These are phyloP conservation scores for Clitarchus hookeri DNA, from an alignment of 2,888 invertebrate genomes.

Conservation along the genomic window DNA sequence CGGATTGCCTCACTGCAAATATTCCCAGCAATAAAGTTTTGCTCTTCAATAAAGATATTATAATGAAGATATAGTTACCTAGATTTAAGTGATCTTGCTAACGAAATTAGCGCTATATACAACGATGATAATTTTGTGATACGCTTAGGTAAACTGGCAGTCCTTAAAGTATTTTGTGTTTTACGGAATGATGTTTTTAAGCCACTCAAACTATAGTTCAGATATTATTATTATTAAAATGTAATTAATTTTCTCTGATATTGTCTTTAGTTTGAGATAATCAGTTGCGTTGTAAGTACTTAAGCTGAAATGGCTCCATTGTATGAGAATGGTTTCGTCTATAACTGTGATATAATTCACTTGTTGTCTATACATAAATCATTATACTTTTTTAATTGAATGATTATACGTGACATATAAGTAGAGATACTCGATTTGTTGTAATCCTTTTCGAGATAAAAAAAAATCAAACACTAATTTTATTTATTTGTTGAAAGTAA, in stretches of 20 bases:
- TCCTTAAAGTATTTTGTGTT: neutral
- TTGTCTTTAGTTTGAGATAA: neutral
- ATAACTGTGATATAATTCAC: neutral
- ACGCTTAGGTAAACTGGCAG: neutral
- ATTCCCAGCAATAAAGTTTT: neutral
- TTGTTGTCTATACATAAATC: neutral
- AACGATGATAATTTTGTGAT: neutral
- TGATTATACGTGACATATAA: neutral
- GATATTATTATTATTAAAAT: neutral
- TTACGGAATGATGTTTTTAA: neutral
- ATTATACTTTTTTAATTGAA: neutral
- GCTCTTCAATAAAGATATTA: neutral
- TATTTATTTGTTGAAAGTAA: neutral
- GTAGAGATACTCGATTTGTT: neutral
- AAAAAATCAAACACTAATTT: neutral
- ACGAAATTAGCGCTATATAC: neutral
- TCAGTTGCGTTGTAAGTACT: neutral
- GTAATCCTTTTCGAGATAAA: neutral
- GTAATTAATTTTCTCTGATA: neutral
- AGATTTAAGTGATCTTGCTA: neutral
- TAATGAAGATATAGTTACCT: neutral
- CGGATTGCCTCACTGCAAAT: neutral
- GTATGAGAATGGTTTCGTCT: neutral
- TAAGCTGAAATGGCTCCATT: no score
- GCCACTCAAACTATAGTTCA: neutral